phyloP scores from a whole-genome alignment of 35 echinoderm and acorn worm genomes.

The Holothuria glaberrima region DNA sequence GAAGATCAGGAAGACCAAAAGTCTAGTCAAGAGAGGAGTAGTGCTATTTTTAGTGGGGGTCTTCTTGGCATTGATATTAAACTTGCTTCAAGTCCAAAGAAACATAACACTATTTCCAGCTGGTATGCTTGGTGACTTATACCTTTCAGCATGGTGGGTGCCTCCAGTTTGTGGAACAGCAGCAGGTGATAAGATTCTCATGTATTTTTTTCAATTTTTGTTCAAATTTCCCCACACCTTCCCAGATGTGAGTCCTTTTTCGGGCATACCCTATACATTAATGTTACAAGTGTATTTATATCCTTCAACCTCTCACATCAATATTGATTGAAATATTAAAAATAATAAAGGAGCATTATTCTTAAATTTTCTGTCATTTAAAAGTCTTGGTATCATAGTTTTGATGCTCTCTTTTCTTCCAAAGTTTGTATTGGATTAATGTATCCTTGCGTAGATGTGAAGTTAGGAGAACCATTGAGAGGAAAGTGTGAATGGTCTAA shows the following conservation, averaged over 20 bases:
- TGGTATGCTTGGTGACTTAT: conserved; percentile 68
- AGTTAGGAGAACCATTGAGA: conserved; percentile 75
- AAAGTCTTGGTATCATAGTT: not conserved
- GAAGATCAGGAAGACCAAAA: conserved; percentile 10
- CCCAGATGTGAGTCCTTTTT: no score
- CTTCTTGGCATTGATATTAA: conserved; percentile 82
- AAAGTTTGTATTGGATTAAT: conserved; percentile 87
- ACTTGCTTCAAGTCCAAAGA: conserved; percentile 91
- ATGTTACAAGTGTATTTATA: no score
- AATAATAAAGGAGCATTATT: no score
- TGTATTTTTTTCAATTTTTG: no score
- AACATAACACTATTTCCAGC: conserved; percentile 90
- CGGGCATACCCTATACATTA: no score
- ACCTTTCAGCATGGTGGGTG: conserved; percentile 93
- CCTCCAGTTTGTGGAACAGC: conserved; percentile 82
- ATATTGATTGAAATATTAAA: no score
- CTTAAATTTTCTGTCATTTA: not conserved
- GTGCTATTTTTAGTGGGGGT: conserved; percentile 89
- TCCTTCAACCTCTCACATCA: no score
- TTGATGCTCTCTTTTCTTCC: conserved; percentile 37
- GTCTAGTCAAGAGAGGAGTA: conserved; percentile 62
- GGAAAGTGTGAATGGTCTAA: conserved; percentile 94
- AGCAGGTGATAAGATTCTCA: conserved; percentile 65
- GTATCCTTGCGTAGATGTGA: conserved; percentile 87
- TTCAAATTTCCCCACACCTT: no score